Percentiles rank a stretch among this genome's conserved stretches.
Conservation (phyloP, 2,888 invertebrate genomes). For the Teinopalpus imperialis region DNA sequence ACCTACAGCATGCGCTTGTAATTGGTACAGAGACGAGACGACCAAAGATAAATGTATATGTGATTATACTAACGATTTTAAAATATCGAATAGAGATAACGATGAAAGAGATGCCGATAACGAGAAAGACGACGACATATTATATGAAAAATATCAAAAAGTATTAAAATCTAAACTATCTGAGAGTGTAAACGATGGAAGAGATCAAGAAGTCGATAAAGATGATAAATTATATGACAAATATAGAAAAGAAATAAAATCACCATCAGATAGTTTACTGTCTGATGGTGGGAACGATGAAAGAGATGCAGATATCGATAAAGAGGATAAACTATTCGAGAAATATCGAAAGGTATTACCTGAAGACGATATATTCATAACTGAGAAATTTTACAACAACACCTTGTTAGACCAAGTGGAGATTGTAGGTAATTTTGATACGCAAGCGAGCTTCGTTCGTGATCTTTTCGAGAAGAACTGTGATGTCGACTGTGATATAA, state of each 20-base stretch:
- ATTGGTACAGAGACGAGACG: slow-evolving; percentile 28
- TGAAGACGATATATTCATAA: slow-evolving; percentile 54
- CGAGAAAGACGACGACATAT: slow-evolving; percentile 43
- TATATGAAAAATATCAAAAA: slow-evolving; percentile 41
- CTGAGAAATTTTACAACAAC: slow-evolving; percentile 66
- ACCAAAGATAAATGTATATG: slow-evolving; percentile 10
- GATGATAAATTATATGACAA: slow-evolving; percentile 44
- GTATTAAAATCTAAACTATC: too few species aligned
- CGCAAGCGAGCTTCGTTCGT: slow-evolving; percentile 63
- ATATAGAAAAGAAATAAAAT: slow-evolving; percentile 46
- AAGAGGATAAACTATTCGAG: slow-evolving; percentile 44
- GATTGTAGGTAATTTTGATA: slow-evolving; percentile 56
- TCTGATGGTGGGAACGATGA: slow-evolving; percentile 19
- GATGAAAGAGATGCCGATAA: slow-evolving; percentile 6
- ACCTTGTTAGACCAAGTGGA: slow-evolving; percentile 47
- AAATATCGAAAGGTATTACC: slow-evolving; percentile 48
- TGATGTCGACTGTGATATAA: slow-evolving; percentile 27
- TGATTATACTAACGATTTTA: slow-evolving; percentile 12
- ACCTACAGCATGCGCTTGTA: slow-evolving; percentile 44
- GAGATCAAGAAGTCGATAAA: slow-evolving; percentile 29
- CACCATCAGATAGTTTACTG: too few species aligned
- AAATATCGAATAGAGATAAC: slow-evolving; percentile 24
- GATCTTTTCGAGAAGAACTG: slow-evolving; percentile 54
- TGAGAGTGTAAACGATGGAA: slow-evolving; percentile 19
- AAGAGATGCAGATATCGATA: slow-evolving; percentile 26